Evolutionary conservation across 2,797 vertebrate genomes (phyloP), one percentile per base, ranked within the genome.

Genomic region (Spinibarbus caldwelli): DNA sequence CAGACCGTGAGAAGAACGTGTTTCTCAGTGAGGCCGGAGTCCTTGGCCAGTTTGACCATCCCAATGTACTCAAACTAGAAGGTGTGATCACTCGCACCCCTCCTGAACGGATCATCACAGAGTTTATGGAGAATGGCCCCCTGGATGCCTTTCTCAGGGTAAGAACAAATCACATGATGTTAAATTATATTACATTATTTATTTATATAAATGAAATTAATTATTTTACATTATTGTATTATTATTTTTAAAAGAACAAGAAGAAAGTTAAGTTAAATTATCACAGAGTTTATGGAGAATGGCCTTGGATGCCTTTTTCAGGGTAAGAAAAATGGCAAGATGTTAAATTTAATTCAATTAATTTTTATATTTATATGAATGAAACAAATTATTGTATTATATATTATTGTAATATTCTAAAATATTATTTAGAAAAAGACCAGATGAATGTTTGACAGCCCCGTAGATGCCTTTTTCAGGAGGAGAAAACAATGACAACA

Each of bases 41-140:
- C 88, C 95, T 99, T 94, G 97, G 97, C 23, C 98, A 99, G 88
- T 99, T 99, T 86, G 97, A 96, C 87, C 98, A 99, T 86, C 97
- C 96, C 0, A 99, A 96, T 11, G 96, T 96, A 21, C 92, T 96
- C 70, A 96, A 95, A 86, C 87, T 96, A 49, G 96, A 96, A 85
- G 96, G 96, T 1, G 96, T 96, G 76, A 92, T 96, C 78, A 96
- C 96, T 12, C 93, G 82, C 29, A 93, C 82, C 8, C 93, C 95
- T 5, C 98, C 98, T 4, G 96, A 98, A 88, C 98, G 98, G 93
- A 98, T 99, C 92, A 94, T 99, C 93, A 99, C 97, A 0, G 98
- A 99, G 87, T 97, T 97, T 88, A 99, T 99, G 98, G 98, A 99
- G 92, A 98, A 99, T 0, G 98, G 98, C 41, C 97, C 98, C 0